Conservation (phyloP, 2,888 invertebrate species). For the Hymenopus coronatus region DNA sequence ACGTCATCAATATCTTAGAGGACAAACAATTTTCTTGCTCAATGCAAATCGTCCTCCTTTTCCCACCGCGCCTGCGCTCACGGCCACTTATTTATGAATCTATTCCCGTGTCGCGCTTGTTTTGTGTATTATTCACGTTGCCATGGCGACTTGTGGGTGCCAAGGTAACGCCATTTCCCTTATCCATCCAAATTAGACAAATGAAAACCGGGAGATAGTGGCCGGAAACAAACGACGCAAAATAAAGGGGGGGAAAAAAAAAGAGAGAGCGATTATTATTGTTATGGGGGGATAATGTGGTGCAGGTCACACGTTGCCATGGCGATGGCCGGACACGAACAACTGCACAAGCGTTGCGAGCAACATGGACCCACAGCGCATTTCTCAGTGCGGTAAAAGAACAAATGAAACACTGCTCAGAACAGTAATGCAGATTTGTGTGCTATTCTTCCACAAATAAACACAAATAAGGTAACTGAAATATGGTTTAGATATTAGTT, state of each 20-base stretch:
- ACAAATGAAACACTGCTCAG: no score
- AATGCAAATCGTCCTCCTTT: neutral
- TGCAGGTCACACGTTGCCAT: neutral
- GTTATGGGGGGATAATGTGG: neutral
- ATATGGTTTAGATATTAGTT: no score
- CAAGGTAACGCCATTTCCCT: slow-evolving; percentile 4
- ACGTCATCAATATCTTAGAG: neutral
- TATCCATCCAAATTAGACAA: slow-evolving; percentile 10
- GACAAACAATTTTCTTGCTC: neutral
- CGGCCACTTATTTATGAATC: slow-evolving; percentile 5
- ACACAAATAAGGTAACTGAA: no score
- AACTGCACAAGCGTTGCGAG: neutral
- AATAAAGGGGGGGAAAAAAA: neutral
- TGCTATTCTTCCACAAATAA: no score
- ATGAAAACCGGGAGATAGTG: neutral
- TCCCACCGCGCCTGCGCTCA: neutral
- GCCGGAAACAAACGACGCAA: neutral
- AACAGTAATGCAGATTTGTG: no score
- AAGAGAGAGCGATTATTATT: neutral
- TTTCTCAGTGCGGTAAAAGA: no score
- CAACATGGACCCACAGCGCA: neutral
- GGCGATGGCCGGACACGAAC: neutral
- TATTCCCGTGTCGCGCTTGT: neutral
- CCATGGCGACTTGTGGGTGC: neutral
- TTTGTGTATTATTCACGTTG: slow-evolving; percentile 4